phyloP scores from a whole-genome alignment of 2,888 invertebrate genomes.

The Clivina fossor region DNA sequence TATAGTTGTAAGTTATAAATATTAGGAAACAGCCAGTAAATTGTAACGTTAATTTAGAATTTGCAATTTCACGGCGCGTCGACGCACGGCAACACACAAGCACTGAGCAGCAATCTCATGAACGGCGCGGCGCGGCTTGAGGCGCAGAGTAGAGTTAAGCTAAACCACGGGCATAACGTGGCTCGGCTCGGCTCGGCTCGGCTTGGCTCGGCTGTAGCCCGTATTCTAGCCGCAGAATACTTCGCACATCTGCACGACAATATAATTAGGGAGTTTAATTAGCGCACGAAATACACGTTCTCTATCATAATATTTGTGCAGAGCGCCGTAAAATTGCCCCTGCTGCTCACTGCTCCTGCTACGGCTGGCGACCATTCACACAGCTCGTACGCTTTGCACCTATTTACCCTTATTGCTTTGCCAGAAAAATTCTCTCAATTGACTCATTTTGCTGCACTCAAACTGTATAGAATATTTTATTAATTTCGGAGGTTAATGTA shows the following conservation, averaged over 20 bases:
- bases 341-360: constrained; percentile 5
- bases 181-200: too few relatives aligned
- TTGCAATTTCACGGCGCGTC: constrained; percentile 31
- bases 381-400: not conserved
- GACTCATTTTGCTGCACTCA: too few relatives aligned
- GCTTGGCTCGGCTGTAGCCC: constrained; percentile 22
- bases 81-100: constrained; percentile 23
- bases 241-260: constrained; percentile 33
- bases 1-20: constrained; percentile 29
- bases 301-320: constrained; percentile 34
- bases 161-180: too few relatives aligned
- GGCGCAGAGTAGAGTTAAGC: too few relatives aligned
- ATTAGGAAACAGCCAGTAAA: constrained; percentile 27
- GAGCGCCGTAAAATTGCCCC: constrained; percentile 26
- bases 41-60: constrained; percentile 33
- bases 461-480: too few relatives aligned
- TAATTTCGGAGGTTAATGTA: too few relatives aligned
- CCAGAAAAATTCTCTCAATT: too few relatives aligned
- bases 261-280: constrained; percentile 33
- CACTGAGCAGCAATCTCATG: too few relatives aligned
- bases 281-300: constrained; percentile 33
- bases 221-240: constrained; percentile 26
- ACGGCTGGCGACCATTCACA: constrained; percentile 8
- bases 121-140: too few relatives aligned
- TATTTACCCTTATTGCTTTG: too few relatives aligned